Base-by-base conservation (phyloP, 2,888 invertebrate species). In the Chrysomela aeneicollis region DNA sequence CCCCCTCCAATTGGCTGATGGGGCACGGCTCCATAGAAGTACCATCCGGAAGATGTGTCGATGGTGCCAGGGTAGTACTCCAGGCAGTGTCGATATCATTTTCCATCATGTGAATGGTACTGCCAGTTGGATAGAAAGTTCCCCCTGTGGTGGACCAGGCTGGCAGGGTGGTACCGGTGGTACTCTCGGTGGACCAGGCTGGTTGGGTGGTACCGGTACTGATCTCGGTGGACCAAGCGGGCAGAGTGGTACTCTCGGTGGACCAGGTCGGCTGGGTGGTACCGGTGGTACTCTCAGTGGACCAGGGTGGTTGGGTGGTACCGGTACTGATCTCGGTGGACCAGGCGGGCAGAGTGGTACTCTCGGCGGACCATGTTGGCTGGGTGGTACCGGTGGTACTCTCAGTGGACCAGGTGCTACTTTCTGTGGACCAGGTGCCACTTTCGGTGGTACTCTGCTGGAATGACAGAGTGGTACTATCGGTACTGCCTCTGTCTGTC, bases 1-100 rank as follows among this genome's bases (percentile, higher is more conserved):
- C 89, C 18, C 88, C 87, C 58, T 89, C 88, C 9, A 90, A 83
- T 72, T 89, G 86, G 83, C 80, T 87, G 85, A 79, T 87, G 77
- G 80, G 83, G 72, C 82, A 83, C 30, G 77, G 75, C 30, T 76
- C 74, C 52, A 77, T 75, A 57, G 78, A 71, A 50, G 75, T 15
- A 42, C 32, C 32, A 10, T 5, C 70, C 53, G 30, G 12, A 1
- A 19, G 22, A 67, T 2, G 78, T 74, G 35, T 52, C 47, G 37
- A 18, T 12, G 53, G 5, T 53, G 52, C 63, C 50, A 55, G 61
- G 54, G 71, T 63, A 18, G 69, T 67, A 66, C 66, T 64, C 66
- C 71, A 68, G 51, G 73, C 49, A n/a, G 30, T 53, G 10, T 53
- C n/a, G 53, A 18, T 32, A 30, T 30, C 53, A 17, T 53, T 32